These are phyloP conservation scores for Motacilla tschutschensis DNA, from an alignment of 2,113 vertebrate species.

Conservation along the genomic window DNA sequence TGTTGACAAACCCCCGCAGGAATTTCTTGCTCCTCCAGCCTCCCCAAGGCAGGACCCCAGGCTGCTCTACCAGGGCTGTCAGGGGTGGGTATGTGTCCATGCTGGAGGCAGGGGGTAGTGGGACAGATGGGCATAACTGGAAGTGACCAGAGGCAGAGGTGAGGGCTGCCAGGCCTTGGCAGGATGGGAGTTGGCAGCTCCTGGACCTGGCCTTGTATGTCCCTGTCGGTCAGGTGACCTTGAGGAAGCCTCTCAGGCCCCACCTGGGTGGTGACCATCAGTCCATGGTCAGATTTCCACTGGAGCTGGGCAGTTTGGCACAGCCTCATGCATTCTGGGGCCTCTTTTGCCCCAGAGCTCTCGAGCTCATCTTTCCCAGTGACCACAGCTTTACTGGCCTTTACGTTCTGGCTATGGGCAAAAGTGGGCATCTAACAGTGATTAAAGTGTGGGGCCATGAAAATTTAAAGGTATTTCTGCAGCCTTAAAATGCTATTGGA, in stretches of 20 bases:
- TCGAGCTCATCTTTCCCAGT: fast-evolving
- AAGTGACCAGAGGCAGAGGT: not conserved
- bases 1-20: not conserved
- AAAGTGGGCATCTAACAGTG: not conserved
- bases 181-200: not conserved
- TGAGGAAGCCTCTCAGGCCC: not conserved
- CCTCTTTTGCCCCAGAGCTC: fast-evolving
- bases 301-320: not conserved
- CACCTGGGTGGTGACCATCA: not conserved
- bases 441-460: not conserved
- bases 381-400: not conserved
- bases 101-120: not conserved
- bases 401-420: not conserved
- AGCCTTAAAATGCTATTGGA: not conserved
- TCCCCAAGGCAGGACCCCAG: not conserved
- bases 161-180: not conserved
- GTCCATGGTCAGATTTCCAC: not conserved
- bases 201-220: not conserved
- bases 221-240: not conserved
- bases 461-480: not conserved
- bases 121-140: not conserved
- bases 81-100: not conserved
- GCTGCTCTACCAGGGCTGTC: not conserved
- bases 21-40: not conserved
- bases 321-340: not conserved